phyloP scores from a whole-genome alignment of 2,113 vertebrate genomes.

The Piprites chloris region DNA sequence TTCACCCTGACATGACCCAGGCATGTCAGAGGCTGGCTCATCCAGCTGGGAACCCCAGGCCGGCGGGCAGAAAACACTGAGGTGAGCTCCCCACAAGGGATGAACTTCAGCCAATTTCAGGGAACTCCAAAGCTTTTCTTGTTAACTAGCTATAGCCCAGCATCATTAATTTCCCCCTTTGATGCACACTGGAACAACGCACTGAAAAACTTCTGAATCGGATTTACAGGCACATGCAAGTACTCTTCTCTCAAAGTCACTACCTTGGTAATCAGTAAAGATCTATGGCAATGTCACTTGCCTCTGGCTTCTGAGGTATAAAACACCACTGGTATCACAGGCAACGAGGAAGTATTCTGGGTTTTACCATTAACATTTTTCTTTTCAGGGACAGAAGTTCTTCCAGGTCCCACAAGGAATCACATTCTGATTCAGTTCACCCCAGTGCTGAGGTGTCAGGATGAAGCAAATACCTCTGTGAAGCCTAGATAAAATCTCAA shows the following conservation, averaged over 20 bases:
- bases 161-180: not conserved
- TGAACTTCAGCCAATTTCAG: not conserved
- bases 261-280: not conserved
- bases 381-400: not conserved
- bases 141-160: not conserved
- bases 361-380: not conserved
- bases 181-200: not conserved
- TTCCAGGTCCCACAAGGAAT: not conserved
- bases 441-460: not conserved
- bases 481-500: not conserved
- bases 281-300: not conserved
- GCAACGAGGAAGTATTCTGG: not conserved
- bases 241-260: not conserved
- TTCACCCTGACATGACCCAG: not conserved
- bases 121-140: not conserved
- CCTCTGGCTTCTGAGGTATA: not conserved
- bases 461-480: not conserved
- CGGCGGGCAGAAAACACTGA: not conserved
- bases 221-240: not conserved
- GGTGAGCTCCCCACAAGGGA: not conserved
- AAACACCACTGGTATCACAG: not conserved
- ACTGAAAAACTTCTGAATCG: not conserved
- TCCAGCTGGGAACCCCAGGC: not conserved
- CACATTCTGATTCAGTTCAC: not conserved
- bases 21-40: not conserved